Percentiles rank a stretch among this genome's conserved stretches.
These are phyloP conservation scores for Acinonyx jubatus DNA, from an alignment of 2,113 vertebrate species.

Conservation along the genomic window DNA sequence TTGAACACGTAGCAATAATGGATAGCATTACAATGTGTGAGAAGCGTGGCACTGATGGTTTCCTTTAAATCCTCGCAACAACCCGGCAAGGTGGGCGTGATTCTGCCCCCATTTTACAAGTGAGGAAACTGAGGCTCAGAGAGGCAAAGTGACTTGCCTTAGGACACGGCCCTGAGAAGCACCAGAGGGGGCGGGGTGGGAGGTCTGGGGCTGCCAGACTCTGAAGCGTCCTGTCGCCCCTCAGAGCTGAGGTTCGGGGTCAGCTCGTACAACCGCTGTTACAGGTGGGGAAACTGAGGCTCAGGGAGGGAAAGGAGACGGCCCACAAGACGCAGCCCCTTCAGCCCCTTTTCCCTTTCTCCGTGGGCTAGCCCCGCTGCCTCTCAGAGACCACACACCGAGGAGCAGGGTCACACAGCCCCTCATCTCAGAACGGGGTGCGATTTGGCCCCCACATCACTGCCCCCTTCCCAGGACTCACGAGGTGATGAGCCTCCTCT, in stretches of 20 bases:
- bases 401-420: background rate
- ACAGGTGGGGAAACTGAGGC: background rate
- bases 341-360: background rate
- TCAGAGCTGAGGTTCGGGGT: background rate
- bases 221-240: background rate
- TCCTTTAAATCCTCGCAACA: background rate
- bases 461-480: conserved; percentile 82
- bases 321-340: background rate
- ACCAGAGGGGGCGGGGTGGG: background rate
- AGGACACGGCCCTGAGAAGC: background rate
- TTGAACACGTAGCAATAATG: background rate
- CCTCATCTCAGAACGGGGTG: background rate
- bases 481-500: conserved; percentile 92
- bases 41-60: background rate
- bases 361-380: too few species aligned
- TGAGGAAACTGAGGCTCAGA: background rate
- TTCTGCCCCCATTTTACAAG: background rate
- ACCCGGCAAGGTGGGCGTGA: background rate
- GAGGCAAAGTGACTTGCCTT: background rate
- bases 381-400: background rate
- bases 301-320: background rate
- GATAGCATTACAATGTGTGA: background rate
- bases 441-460: background rate
- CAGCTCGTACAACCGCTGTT: background rate
- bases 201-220: background rate